A percentile compares a stretch with the other conserved stretches of the same genome.
Conservation (phyloP, 2,797 vertebrate genomes). For the Fratercula arctica region DNA sequence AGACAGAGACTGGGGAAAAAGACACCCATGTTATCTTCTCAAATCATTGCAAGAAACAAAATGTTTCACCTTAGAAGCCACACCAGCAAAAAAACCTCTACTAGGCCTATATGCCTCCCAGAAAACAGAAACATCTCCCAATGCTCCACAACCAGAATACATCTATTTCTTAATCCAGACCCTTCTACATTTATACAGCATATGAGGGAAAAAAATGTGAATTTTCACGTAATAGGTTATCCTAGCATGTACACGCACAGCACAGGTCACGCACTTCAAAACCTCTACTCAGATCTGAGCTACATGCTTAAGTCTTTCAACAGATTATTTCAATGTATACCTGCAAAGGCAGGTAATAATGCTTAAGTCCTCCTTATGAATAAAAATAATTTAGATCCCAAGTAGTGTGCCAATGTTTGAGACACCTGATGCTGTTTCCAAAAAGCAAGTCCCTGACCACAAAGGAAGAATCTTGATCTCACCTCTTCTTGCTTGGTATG, state of each 20-base stretch:
- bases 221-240: background rate
- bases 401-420: fast-evolving
- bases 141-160: background rate
- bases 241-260: fast-evolving
- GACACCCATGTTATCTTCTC: background rate
- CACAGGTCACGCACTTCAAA: background rate
- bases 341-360: background rate
- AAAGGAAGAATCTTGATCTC: background rate
- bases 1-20: background rate
- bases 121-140: background rate
- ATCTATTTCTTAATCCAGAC: background rate
- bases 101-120: background rate
- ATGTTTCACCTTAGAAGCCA: background rate
- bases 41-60: background rate
- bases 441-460: background rate
- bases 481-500: background rate
- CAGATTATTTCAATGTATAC: background rate
- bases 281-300: background rate
- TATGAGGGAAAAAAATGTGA: background rate
- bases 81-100: background rate
- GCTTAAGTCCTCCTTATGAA: background rate
- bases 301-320: background rate
- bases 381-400: background rate
- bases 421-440: background rate
- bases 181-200: background rate